These are phyloP conservation scores for Neria commutata DNA, from an alignment of 2,888 invertebrate genomes.

Conservation along the genomic window DNA sequence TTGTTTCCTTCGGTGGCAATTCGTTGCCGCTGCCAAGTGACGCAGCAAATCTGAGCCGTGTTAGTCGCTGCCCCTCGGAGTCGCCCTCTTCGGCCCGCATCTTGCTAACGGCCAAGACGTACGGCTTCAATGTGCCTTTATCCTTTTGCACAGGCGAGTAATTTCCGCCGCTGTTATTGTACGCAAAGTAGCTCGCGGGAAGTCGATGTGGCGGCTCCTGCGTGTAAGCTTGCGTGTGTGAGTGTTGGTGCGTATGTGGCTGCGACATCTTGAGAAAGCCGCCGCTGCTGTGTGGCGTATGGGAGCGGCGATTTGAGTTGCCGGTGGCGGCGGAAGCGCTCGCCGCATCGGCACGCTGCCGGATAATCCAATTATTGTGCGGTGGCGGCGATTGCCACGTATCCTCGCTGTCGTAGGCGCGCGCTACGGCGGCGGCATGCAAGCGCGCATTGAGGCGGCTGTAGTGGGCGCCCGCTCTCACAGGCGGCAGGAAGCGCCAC, in stretches of 20 bases:
- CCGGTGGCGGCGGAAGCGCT: constrained; percentile 25
- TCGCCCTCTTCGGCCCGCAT: too few species aligned
- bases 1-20: neutral
- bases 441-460: constrained; percentile 37
- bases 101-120: constrained; percentile 15
- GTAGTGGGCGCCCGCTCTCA: constrained; percentile 12
- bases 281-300: neutral
- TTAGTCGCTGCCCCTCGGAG: too few species aligned
- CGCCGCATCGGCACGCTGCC: constrained; percentile 36
- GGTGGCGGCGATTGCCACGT: constrained; percentile 44
- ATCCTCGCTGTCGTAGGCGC: constrained; percentile 16
- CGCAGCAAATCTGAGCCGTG: neutral
- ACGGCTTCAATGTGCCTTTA: constrained; percentile 14
- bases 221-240: constrained; percentile 11
- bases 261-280: constrained; percentile 5
- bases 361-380: constrained; percentile 48
- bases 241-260: constrained; percentile 15
- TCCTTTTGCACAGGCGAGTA: constrained; percentile 32
- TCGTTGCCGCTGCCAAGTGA: neutral
- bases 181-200: constrained; percentile 50
- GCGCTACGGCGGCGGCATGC: constrained; percentile 27
- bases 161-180: constrained; percentile 48
- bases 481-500: neutral
- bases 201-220: constrained; percentile 28
- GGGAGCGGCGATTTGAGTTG: constrained; percentile 27